Base-by-base conservation (phyloP, 2,888 invertebrate species). In the Nemotelus nigrinus region DNA sequence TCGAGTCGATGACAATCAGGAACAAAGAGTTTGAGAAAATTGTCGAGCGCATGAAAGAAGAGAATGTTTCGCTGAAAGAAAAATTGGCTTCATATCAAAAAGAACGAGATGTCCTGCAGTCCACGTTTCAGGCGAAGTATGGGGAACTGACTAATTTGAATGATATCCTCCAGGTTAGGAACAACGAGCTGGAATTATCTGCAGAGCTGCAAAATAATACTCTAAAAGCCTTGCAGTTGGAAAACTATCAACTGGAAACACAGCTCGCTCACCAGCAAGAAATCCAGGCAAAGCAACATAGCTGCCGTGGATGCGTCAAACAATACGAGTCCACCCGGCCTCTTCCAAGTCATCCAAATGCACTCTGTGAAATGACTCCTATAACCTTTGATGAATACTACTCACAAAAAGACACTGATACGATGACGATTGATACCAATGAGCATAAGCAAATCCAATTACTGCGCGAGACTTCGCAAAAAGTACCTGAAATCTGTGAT, bases 401-500 rank as follows among this genome's bases (percentile, higher is more conserved):
- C 25, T 25, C 25, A 25, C 25, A 25, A 25, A 53, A 53, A 53
- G 43, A 7, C 7, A 8, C 3, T 10, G 45, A 7, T n/a, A 65
- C 10, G n/a, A 65, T 1, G 10, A 0, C 47, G 44, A 2, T n/a
- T 3, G 55, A 53, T 44, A 50, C 64, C 39, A 53, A 74, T 47
- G 41, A 47, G 2, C 39, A 39, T 41, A 55, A 5, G 39, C n/a
- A 53, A 64, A 64, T 41, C 25, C 53, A 76, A 65, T 44, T 55
- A 76, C 65, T 76, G 76, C 76, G 76, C 76, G 76, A 76, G 55
- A 76, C 76, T 70, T 78, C 67, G 25, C 67, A 3, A 77, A 77
- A 74, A 58, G 74, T 74, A 60, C 75, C 67, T 77, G 77, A 76
- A 53, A 77, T n/a, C 71, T 77, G 71, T 77, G 77, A 77, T 77